Base-by-base conservation (phyloP, 2,888 invertebrate genomes). In the Acronicta leporina region DNA sequence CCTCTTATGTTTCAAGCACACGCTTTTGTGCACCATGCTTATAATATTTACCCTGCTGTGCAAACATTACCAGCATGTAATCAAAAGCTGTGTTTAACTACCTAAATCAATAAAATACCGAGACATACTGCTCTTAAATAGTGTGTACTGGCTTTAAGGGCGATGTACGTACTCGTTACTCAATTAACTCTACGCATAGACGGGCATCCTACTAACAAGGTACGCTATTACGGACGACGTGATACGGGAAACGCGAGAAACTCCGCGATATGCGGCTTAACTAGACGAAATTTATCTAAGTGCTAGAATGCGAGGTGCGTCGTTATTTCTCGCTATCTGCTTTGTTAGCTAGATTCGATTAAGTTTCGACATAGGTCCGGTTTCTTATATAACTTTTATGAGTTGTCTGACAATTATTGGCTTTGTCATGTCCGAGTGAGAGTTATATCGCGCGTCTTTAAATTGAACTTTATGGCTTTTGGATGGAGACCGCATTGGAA, bases 231-330 rank as follows among this genome's bases (percentile, higher is more conserved):
- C 45, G 49, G 55, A 69, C 76, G 79, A 78, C 79, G 75, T 74
- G 72, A 68, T 69, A 71, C 68, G 76, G 65, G 74, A 73, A 77
- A 72, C 68, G 79, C 68, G 75, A 75, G 81, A 80, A 76, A 81
- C 60, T 33, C 73, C 64, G 79, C 77, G 84, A 83, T 83, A 77
- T 74, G 76, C 77, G 65, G 75, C 66, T 80, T 83, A 81, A 83
- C 80, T 81, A 82, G 73, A 68, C 75, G 59, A 81, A 85, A 87
- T 87, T 88, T 90, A 89, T 90, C 86, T 90, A 80, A 87, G 86
- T 85, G 85, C 79, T 83, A 83, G 87, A 84, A 86, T 81, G 83
- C 78, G 81, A 77, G 81, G 77, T 62, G 69, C 65, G 68, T 74
- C 77, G 74, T 76, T 76, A 75, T 71, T 76, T 73, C 71, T 72